Percentiles rank a stretch among this genome's conserved stretches.
Evolutionary conservation across 2,888 invertebrate species (phyloP).

Genomic region (Philereme transversata): DNA sequence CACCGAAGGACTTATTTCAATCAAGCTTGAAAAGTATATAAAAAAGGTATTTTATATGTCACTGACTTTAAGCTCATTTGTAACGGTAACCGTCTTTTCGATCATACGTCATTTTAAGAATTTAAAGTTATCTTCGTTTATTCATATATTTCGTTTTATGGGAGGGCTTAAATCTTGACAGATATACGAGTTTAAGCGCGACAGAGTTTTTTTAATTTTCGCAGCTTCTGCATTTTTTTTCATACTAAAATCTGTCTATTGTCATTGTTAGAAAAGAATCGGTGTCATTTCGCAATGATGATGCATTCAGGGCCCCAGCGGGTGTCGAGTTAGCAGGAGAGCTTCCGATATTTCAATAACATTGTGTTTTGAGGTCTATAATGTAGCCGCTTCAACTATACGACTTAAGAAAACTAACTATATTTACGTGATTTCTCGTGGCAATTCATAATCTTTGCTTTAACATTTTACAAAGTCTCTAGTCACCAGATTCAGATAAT

Average conservation of each 20-base stretch:
- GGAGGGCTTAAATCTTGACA: constrained; percentile 64
- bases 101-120: constrained; percentile 69
- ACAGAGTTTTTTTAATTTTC: constrained; percentile 40
- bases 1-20: too few species aligned
- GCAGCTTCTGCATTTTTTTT: constrained; percentile 37
- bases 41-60: constrained; percentile 58
- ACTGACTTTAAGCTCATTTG: constrained; percentile 76
- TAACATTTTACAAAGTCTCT: too few species aligned
- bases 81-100: constrained; percentile 78
- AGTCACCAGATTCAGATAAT: too few species aligned
- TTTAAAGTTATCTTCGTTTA: constrained; percentile 66
- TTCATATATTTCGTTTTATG: constrained; percentile 60
- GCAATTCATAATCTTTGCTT: too few species aligned
- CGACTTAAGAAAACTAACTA: constrained; percentile 4
- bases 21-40: too few species aligned
- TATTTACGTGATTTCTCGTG: too few species aligned
- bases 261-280: constrained; percentile 35
- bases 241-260: constrained; percentile 24
- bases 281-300: constrained; percentile 48
- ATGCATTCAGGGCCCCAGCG: constrained; percentile 45
- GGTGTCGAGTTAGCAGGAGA: constrained; percentile 47
- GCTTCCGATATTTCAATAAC: constrained; percentile 51
- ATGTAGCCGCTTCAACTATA: neutral
- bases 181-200: constrained; percentile 54
- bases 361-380: constrained; percentile 43